Conservation (phyloP, 1,140 invertebrate species). For the Agraylea sexmaculata region DNA sequence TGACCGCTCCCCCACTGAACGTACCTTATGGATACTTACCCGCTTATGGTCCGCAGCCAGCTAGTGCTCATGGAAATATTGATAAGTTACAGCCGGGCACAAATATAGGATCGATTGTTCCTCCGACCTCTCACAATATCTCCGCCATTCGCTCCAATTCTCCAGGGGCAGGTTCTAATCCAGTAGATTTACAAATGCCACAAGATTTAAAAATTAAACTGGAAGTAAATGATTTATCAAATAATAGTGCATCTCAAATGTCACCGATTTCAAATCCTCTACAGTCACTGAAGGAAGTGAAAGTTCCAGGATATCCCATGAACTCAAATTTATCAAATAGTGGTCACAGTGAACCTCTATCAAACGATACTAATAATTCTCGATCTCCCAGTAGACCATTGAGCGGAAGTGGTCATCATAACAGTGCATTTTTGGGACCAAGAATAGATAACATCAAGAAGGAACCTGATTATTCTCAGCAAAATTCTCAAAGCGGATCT, state of each 20-base stretch:
- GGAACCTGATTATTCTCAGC: conserved; percentile 48
- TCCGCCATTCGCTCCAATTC: conserved; percentile 18
- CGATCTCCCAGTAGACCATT: conserved; percentile 35
- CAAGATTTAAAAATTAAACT: conserved; percentile 73
- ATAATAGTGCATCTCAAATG: conserved; percentile 16
- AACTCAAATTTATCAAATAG: conserved; percentile 15
- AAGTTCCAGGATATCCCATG: conserved; percentile 61
- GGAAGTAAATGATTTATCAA: conserved; percentile 46
- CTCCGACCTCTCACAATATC: conserved; percentile 34
- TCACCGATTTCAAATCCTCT: conserved; percentile 48
- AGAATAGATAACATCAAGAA: conserved; percentile 62
- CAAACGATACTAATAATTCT: conserved; percentile 34
- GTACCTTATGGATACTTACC: conserved; percentile 44
- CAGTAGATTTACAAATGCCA: conserved; percentile 46
- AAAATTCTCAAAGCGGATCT: conserved; percentile 30
- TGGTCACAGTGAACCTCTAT: conserved; percentile 19
- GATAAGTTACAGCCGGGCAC: conserved; percentile 31
- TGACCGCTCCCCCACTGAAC: conserved; percentile 38
- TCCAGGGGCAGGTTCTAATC: conserved; percentile 25
- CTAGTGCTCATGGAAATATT: conserved; percentile 23
- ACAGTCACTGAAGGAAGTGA: conserved; percentile 67
- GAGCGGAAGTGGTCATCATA: conserved; percentile 30
- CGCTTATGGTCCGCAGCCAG: conserved; percentile 31
- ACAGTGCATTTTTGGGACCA: conserved; percentile 41
- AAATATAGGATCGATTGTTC: conserved; percentile 36